A percentile compares a stretch with the other conserved stretches of the same genome.
Evolutionary conservation across 2,888 invertebrate genomes (phyloP).

Genomic region (Perizoma affinitatum): DNA sequence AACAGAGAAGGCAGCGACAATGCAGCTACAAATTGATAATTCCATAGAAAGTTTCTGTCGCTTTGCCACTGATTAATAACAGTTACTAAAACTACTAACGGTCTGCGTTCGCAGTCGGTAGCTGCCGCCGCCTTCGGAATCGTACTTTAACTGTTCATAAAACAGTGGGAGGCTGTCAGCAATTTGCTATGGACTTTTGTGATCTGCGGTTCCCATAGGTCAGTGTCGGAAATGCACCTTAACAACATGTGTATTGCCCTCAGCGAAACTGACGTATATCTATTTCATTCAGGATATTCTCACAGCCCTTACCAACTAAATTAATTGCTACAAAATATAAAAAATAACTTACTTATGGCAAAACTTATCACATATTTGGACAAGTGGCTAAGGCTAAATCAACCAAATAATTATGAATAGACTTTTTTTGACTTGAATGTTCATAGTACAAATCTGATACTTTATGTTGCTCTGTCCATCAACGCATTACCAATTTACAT

Average conservation of each 20-base stretch:
- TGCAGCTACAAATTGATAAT: background rate
- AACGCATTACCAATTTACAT: background rate
- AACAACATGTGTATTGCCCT: constrained; percentile 11
- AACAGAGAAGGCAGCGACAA: too few species aligned
- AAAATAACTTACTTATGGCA: constrained; percentile 45
- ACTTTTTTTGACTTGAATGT: background rate
- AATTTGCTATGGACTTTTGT: too few species aligned
- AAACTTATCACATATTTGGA: constrained; percentile 47
- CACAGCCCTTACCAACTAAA: constrained; percentile 73
- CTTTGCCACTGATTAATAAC: too few species aligned
- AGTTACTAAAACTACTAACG: too few species aligned
- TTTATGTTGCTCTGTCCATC: background rate
- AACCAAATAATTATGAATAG: background rate
- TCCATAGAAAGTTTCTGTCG: too few species aligned
- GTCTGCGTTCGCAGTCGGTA: too few species aligned
- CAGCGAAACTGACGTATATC: constrained; percentile 15
- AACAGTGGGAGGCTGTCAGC: too few species aligned
- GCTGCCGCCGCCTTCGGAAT: too few species aligned
- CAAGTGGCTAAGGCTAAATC: constrained; percentile 27
- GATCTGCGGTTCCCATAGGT: too few species aligned
- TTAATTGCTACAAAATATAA: constrained; percentile 46
- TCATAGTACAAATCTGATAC: constrained; percentile 3
- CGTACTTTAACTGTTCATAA: too few species aligned
- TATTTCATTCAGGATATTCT: constrained; percentile 30
- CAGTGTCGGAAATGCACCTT: too few species aligned